Percentiles rank a stretch among this genome's conserved stretches.
Conservation (phyloP, 2,113 vertebrate genomes). For the Callorhinus ursinus region DNA sequence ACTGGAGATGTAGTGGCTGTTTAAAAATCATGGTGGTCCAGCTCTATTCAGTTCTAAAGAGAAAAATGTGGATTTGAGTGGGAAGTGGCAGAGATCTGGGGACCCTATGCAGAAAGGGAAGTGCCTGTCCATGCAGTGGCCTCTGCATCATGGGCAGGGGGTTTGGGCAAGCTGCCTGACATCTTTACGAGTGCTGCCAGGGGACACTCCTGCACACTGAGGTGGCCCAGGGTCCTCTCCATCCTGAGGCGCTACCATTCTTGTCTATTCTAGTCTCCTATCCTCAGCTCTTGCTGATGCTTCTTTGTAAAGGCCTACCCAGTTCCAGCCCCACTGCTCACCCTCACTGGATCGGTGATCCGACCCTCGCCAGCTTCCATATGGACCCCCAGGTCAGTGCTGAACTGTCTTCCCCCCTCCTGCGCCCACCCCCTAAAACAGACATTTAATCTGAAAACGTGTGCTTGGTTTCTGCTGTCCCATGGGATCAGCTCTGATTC, state of each 20-base stretch:
- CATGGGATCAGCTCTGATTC: background rate
- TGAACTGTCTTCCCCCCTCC: background rate
- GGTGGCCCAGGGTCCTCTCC: background rate
- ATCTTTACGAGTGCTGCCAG: background rate
- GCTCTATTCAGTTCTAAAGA: background rate
- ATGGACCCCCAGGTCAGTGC: background rate
- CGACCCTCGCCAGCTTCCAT: no score
- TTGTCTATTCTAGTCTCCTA: background rate
- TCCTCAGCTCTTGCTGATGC: background rate
- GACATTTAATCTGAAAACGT: background rate
- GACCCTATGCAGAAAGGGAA: background rate
- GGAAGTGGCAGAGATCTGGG: background rate
- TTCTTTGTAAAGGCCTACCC: background rate
- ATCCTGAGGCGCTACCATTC: rapidly evolving
- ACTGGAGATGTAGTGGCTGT: background rate
- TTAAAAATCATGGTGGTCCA: background rate
- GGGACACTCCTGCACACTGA: background rate
- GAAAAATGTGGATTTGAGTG: background rate
- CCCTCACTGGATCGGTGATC: no score
- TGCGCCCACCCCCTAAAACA: no score
- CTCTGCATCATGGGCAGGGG: background rate
- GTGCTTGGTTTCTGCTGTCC: background rate
- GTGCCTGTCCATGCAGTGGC: rapidly evolving
- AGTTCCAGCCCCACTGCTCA: background rate
- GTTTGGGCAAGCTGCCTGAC: background rate